Evolutionary conservation across 2,888 invertebrate species (phyloP), one percentile per base, ranked within the genome.

Genomic region (Stomorhina lunata): DNA sequence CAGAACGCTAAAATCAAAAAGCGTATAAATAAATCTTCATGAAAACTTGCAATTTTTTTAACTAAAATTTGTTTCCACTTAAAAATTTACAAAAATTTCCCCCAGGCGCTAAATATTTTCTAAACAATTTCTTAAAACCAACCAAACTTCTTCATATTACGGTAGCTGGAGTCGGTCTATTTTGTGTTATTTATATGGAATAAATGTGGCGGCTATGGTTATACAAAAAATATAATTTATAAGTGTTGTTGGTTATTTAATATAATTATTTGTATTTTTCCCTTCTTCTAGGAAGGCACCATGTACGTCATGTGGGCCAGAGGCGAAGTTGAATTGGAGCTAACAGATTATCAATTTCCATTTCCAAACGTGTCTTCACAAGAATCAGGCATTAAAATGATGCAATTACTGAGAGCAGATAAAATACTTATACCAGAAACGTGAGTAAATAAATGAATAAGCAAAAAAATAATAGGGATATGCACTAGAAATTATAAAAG

Each of bases 251-350:
- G 40, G 7, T 55, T 25, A 34, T 45, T 48, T n/a, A 17, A 22
- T 48, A 2, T n/a, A 57, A 34, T 17, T 40, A 0, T 59, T 61
- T 27, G 68, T 29, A 15, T 45, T 59, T 43, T 5, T 71, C 50
- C 84, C 0, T 86, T 87, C 4, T 17, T 43, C 40, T 87, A 97
- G 97, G 96, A 96, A 89, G 98, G 96, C 25, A 98, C 98, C 29
- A 96, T 96, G 79, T 97, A 97, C 89, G 91, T 98, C 4, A 93
- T 97, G 1, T 98, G 97, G 96, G 94, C 96, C 0, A 93, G 94
- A 84, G 97, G 97, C 0, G 91, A 92, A n/a, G 95, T 95, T 75
- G 95, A 95, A 25, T 89, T 97, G 7, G 85, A 88, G 4, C 87
- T 91, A 27, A 89, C 90, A 83, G 90, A 90, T 85, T 88, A 90